Conservation (phyloP, 2,888 invertebrate genomes). For the Calameuta filiformis region DNA sequence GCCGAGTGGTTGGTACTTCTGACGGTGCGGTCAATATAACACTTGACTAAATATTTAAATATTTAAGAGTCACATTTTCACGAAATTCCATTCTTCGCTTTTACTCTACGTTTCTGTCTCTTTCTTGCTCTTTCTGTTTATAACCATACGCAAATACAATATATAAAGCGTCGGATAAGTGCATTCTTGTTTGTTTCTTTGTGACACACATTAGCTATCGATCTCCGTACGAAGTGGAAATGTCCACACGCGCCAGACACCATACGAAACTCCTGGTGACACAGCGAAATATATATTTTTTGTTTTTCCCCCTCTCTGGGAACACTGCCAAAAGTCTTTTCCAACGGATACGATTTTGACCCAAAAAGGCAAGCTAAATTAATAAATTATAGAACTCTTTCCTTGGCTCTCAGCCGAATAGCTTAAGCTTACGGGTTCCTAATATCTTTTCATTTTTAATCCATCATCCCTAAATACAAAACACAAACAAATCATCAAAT, state of each 20-base stretch:
- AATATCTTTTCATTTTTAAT: constrained; percentile 43
- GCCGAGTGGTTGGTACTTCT: neutral
- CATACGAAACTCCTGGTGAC: constrained; percentile 18
- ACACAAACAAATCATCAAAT: too few relatives aligned
- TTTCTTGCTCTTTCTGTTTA: constrained; percentile 20
- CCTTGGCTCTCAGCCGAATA: constrained; percentile 60
- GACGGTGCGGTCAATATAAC: constrained; percentile 35
- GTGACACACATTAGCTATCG: constrained; percentile 27
- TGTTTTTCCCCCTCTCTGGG: constrained; percentile 31
- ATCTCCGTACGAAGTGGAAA: neutral
- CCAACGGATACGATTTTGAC: constrained; percentile 53
- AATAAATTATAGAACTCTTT: constrained; percentile 58
- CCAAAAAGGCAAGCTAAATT: constrained; percentile 63
- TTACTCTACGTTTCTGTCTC: constrained; percentile 14
- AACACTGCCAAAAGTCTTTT: constrained; percentile 46
- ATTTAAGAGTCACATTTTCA: constrained; percentile 35
- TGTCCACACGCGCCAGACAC: neutral
- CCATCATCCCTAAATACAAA: constrained; percentile 23
- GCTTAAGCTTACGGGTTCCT: constrained; percentile 48
- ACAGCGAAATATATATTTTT: constrained; percentile 22
- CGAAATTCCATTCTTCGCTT: neutral
- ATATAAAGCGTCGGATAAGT: neutral
- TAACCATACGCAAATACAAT: constrained; percentile 11
- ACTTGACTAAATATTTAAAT: constrained; percentile 39
- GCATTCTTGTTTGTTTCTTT: constrained; percentile 52